Percentiles rank a stretch among this genome's conserved stretches.
Conservation (phyloP, 2,797 vertebrate genomes). For the Pangasius macronema region DNA sequence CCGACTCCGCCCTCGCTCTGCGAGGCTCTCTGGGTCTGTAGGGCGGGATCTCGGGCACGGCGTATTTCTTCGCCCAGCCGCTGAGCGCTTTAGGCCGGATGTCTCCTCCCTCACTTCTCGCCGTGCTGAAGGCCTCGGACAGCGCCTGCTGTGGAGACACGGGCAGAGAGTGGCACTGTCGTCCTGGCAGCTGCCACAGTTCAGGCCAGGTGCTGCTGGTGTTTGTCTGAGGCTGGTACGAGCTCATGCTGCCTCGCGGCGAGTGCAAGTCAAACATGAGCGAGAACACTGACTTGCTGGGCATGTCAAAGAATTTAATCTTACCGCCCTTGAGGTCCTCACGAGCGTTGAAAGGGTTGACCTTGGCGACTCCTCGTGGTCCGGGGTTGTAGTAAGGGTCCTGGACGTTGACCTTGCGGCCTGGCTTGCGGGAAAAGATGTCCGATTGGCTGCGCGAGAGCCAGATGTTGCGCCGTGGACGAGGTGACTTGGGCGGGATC, state of each 20-base stretch:
- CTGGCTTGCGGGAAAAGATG: conserved; percentile 89
- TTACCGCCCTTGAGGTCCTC: conserved; percentile 96
- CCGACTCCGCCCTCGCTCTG: conserved; percentile 67
- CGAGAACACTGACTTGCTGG: conserved; percentile 96
- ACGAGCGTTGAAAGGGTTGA: conserved; percentile 95
- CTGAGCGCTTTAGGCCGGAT: conserved; percentile 71
- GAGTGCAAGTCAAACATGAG: conserved; percentile 93
- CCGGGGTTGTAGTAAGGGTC: conserved; percentile 90
- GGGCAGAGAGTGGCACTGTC: conserved; percentile 88
- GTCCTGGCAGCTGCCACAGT: conserved; percentile 73
- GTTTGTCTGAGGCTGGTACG: conserved; percentile 57
- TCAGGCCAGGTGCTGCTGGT: conserved; percentile 67
- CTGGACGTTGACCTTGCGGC: conserved; percentile 86
- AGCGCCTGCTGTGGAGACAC: conserved; percentile 84
- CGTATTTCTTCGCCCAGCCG: conserved; percentile 80
- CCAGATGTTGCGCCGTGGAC: conserved; percentile 90
- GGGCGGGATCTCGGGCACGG: conserved; percentile 89
- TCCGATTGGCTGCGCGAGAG: conserved; percentile 96
- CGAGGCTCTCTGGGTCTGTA: conserved; percentile 71
- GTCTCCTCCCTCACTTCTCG: conserved; percentile 77
- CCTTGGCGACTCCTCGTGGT: conserved; percentile 71
- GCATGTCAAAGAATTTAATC: conserved; percentile 93
- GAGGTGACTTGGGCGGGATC: conserved; percentile 92
- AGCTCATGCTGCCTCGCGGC: conserved; percentile 77
- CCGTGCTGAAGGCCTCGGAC: conserved; percentile 73